A percentile compares a stretch with the other conserved stretches of the same genome.
Evolutionary conservation across 2,113 vertebrate species (phyloP).

Genomic region (Athene noctua): DNA sequence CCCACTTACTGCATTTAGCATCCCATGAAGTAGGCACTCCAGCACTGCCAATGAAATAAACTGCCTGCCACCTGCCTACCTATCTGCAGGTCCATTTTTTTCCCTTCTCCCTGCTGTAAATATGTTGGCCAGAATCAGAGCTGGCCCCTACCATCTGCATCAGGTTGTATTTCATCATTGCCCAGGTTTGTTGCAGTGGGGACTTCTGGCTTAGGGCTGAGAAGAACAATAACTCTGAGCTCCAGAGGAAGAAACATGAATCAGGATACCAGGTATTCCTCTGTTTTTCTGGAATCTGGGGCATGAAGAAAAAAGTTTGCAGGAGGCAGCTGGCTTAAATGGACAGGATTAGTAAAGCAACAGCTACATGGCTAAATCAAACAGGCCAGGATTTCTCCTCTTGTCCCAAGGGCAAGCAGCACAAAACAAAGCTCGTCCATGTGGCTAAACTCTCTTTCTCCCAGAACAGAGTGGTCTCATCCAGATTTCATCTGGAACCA

Average conservation of each 20-base stretch:
- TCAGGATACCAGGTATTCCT: background rate
- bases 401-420: background rate
- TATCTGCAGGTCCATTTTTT: conserved; percentile 36
- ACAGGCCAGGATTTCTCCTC: background rate
- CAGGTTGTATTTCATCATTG: conserved; percentile 24
- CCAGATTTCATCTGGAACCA: background rate
- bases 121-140: conserved; percentile 16
- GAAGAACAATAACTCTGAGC: background rate
- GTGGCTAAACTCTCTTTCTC: background rate
- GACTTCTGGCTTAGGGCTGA: background rate
- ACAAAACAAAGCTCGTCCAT: background rate
- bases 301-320: background rate
- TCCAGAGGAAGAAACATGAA: background rate
- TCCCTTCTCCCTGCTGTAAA: background rate
- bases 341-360: background rate
- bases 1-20: conserved; percentile 46
- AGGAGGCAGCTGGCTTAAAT: background rate
- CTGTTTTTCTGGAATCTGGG: background rate
- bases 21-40: conserved; percentile 49
- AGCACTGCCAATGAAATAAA: conserved; percentile 40
- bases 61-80: conserved; percentile 59
- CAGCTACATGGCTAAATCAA: background rate
- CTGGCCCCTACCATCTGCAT: conserved; percentile 19
- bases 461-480: background rate
- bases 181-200: background rate